Evolutionary conservation across 2,113 vertebrate species (phyloP), one percentile per base, ranked within the genome.

Genomic region (Scomber scombrus): DNA sequence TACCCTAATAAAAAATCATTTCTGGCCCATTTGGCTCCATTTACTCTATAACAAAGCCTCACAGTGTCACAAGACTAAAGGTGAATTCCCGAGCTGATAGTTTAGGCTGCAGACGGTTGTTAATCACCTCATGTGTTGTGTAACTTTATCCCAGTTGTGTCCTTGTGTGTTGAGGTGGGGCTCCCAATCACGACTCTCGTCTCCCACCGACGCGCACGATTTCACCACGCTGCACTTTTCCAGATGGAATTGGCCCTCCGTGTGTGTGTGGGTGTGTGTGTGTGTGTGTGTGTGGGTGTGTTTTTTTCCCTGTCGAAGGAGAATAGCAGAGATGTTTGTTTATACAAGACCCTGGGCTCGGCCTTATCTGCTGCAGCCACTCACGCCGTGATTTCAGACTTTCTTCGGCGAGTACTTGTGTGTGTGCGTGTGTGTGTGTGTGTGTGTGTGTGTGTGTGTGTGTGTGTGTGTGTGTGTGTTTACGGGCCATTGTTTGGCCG

Each of bases 371-470:
- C 90, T 71, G 89, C 82, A 82, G 82, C 91, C 95, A 95, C 92
- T 94, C 95, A 94, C 88, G 91, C 94, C 75, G 92, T 92, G 95
- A 95, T 95, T 95, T 95, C 91, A 88, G 92, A 88, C 86, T 91
- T 93, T 91, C 90, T 93, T 93, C 87, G 73, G 66, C 82, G 54
- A 70, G 26, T 68, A 63, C 81, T 82, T 71, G 58, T 57, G 62
- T 64, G 71, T 60, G 19, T 26, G 21, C 54, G 31, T 52, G 21
- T 70, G 34, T 62, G 47, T 51, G 47, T 18, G 47, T 18, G 19
- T 34, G 66, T 13, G 66, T 56, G 71, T 52, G 43, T 21, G 66
- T 50, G 79, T 34, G 11, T 26, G 52, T 18, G 63, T 19, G 21
- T 3, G 2, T 26, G 23, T 26, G 1, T 26, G 23, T 34, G 7